Base-by-base conservation (phyloP, 2,888 invertebrate genomes). In the Teleogryllus oceanicus region DNA sequence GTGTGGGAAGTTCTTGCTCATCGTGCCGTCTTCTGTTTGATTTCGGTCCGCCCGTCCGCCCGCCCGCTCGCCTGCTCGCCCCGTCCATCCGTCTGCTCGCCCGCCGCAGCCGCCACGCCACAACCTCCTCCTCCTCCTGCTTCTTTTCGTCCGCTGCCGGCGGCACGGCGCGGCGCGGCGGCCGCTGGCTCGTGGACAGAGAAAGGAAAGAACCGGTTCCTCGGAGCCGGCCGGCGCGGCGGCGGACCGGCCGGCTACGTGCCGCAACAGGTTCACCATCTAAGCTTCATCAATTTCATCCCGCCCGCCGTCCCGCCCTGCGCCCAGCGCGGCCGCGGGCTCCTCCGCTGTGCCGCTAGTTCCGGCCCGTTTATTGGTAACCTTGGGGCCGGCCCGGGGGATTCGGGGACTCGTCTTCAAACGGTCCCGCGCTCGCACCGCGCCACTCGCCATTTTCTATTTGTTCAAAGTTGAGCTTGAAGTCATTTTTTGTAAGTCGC, bases 181-280 rank as follows among this genome's bases (percentile, higher is more conserved):
- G 62, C 62, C 62, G 62, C 62, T n/a, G 13, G 16, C n/a, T n/a
- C 62, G n/a, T 62, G 62, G 62, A 62, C 62, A 62, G 62, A 62
- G 62, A 62, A 62, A 62, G 62, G 62, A 62, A 62, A 62, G 62
- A 62, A 62, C 62, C 62, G 62, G 62, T 62, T 11, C n/a, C n/a
- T n/a, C 16, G 5, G 62, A n/a, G n/a, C 16, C 16, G 16, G 62
- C 16, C 62, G 62, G n/a, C 62, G 37, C 13, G 62, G n/a, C 16
- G 62, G n/a, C 16, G 62, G 16, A 16, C 16, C 62, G 62, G n/a
- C 62, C 62, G 62, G 62, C n/a, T 62, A 62, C 62, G 62, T 62
- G 62, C 62, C 62, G 62, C 62, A n/a, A n/a, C 62, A 62, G 62
- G 62, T 62, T 62, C 62, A 62, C 62, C 62, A 62, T 62, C 62